These are phyloP conservation scores for Echeneis naucrates DNA, from an alignment of 2,797 vertebrate genomes.

Conservation along the genomic window DNA sequence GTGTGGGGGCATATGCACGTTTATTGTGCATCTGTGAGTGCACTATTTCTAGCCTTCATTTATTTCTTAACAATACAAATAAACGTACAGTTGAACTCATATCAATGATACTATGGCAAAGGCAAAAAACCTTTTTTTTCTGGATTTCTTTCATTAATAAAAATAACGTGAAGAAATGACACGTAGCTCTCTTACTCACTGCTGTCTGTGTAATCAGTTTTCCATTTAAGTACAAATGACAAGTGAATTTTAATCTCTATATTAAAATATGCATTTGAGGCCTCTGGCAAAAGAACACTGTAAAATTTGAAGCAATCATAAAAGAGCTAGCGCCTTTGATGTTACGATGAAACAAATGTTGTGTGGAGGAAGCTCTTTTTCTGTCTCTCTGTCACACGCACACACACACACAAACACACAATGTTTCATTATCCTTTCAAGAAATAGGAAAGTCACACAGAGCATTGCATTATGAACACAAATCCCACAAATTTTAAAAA, in stretches of 20 bases:
- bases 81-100: background rate
- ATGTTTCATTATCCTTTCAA: constrained; percentile 40
- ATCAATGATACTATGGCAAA: background rate
- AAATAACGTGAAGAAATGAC: background rate
- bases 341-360: constrained; percentile 75
- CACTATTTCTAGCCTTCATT: background rate
- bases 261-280: constrained; percentile 53
- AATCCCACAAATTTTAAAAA: background rate
- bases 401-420: constrained; percentile 21
- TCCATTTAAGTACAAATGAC: constrained; percentile 48
- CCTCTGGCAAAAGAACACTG: constrained; percentile 45
- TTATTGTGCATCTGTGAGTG: background rate
- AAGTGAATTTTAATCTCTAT: constrained; percentile 41
- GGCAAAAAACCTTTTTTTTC: background rate
- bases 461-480: constrained; percentile 1
- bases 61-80: background rate
- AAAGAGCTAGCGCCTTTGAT: constrained; percentile 72
- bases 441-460: constrained; percentile 25
- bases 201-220: constrained; percentile 14
- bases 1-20: background rate
- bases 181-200: background rate
- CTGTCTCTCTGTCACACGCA: constrained; percentile 14
- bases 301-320: constrained; percentile 63
- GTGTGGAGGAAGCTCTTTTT: constrained; percentile 47
- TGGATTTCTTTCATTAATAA: background rate